phyloP scores from a whole-genome alignment of 2,888 invertebrate genomes.

The Opisthograptis luteolata region DNA sequence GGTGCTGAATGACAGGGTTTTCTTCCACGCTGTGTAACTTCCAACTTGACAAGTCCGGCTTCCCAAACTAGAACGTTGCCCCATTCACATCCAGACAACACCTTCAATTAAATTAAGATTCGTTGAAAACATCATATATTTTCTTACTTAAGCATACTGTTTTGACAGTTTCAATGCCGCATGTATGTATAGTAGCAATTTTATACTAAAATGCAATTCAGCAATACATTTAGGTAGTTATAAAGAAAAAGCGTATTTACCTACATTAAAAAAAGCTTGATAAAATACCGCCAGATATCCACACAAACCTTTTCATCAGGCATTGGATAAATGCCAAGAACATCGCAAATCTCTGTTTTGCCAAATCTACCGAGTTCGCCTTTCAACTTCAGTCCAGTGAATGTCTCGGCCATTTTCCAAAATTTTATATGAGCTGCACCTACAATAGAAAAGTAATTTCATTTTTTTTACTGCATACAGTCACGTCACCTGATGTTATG shows the following conservation, averaged over 20 bases:
- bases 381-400: slow-evolving; percentile 95
- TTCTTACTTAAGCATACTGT: too few species aligned
- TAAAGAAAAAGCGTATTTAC: background rate
- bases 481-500: too few species aligned
- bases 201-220: too few species aligned
- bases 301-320: slow-evolving; percentile 91
- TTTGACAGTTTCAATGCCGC: too few species aligned
- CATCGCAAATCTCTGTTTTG: slow-evolving; percentile 95
- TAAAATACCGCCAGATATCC: too few species aligned
- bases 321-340: slow-evolving; percentile 92
- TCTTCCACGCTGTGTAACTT: slow-evolving; percentile 89
- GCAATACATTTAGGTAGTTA: too few species aligned
- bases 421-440: slow-evolving; percentile 93
- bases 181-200: too few species aligned
- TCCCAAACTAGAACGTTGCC: slow-evolving; percentile 97
- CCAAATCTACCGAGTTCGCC: slow-evolving; percentile 96
- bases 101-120: slow-evolving; percentile 67
- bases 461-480: too few species aligned
- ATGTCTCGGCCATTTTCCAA: slow-evolving; percentile 96
- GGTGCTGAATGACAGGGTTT: slow-evolving; percentile 90
- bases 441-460: slow-evolving; percentile 41
- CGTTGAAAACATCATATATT: too few species aligned
- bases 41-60: slow-evolving; percentile 93
- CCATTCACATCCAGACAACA: slow-evolving; percentile 94
- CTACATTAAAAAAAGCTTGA: too few species aligned